A percentile compares a stretch with the other conserved stretches of the same genome.
These are phyloP conservation scores for Maniola jurtina DNA, from an alignment of 1,140 invertebrate genomes.

Conservation along the genomic window DNA sequence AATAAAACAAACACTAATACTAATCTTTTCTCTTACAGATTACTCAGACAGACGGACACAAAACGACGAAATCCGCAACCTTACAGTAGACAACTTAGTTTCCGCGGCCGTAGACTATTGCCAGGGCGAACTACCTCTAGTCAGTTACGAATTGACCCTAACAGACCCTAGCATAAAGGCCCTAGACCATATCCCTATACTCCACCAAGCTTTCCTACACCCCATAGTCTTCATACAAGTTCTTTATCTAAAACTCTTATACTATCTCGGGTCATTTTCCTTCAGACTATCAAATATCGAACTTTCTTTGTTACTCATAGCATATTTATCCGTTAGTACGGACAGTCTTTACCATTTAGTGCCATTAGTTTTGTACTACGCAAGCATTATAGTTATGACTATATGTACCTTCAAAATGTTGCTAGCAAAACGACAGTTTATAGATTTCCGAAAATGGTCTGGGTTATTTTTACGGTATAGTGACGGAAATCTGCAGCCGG, in stretches of 20 bases:
- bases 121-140: conserved; percentile 86
- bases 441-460: conserved; percentile 88
- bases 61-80: conserved; percentile 82
- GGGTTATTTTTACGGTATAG: conserved; percentile 86
- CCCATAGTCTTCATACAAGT: conserved; percentile 84
- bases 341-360: conserved; percentile 83
- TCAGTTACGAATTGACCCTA: conserved; percentile 86
- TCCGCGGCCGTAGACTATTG: conserved; percentile 90
- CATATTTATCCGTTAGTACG: conserved; percentile 84
- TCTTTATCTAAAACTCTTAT: conserved; percentile 84
- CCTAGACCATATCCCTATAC: conserved; percentile 83
- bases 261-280: conserved; percentile 79
- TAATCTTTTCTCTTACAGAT: conserved; percentile 53
- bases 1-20: too few relatives aligned
- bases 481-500: conserved; percentile 84
- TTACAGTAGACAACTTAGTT: conserved; percentile 89
- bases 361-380: conserved; percentile 85
- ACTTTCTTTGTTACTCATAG: conserved; percentile 82
- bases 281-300: conserved; percentile 82
- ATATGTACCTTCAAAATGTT: conserved; percentile 89
- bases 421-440: conserved; percentile 85
- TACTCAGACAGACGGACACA: conserved; percentile 61
- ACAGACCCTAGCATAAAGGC: conserved; percentile 82
- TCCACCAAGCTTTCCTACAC: conserved; percentile 85
- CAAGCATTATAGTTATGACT: conserved; percentile 86